Base-by-base conservation (phyloP, 30 jellyfish, hydroid and myxozoan species). In the Sanderia malayensis region DNA sequence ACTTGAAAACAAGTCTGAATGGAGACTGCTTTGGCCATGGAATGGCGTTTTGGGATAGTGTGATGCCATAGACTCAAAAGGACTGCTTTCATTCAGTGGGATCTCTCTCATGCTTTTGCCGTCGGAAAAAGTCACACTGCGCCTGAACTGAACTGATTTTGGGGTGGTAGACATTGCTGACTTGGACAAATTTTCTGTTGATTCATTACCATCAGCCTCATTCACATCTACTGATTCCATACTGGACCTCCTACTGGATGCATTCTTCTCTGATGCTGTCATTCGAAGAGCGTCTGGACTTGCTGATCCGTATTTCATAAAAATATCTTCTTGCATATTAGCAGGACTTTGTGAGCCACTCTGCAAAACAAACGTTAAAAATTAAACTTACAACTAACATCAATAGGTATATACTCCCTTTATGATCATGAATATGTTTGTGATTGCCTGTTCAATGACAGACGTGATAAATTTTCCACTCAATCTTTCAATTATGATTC, bases 111-210 rank as follows among this genome's bases (percentile, higher is more conserved):
- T 72, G 61, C 82, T 82, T 72, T 31, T 60, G 27, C 94, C 94
- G 64, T 82, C 94, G 2, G 94, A 82, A 62, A 82, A 82, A 1
- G 86, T 70, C 9, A 82, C 94, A 34, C 94, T 82, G 21, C 94
- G 80, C 24, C 57, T 71, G 41, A 82, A 82, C 41, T 82, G 94
- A 13, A 82, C 94, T 8, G 94, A 82, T 26, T 78, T 78, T 15
- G 89, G 89, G 7, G 89, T 78, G 30, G 89, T 26, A 15, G 89
- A 71, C 46, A 62, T 79, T 31, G 49, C 60, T 6, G 60, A 25
- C 24, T 30, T 31, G 27, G 32, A 24, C n/a, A n/a, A n/a, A 45
- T 69, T 78, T 55, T 66, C 76, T 17, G 45, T 9, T 11, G 58
- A 32, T 31, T 63, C 87, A 18, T 22, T 22, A 18, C 23, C 37